phyloP scores from a whole-genome alignment of 1,140 invertebrate genomes.

The Nymphalis io region DNA sequence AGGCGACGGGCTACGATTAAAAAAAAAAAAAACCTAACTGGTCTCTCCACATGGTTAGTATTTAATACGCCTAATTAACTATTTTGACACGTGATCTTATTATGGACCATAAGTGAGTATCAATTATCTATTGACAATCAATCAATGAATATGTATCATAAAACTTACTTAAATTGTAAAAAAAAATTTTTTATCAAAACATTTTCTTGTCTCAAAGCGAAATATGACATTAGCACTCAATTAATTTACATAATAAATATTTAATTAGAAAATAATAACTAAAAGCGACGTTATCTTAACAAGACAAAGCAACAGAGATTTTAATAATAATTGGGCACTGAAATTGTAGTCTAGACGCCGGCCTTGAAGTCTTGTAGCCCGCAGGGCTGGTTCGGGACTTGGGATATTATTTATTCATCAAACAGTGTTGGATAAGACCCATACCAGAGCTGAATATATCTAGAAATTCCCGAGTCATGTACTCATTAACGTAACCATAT shows the following conservation, averaged over 20 bases:
- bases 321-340: conserved; percentile 6
- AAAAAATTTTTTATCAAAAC: no score
- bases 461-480: background rate
- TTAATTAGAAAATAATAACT: background rate
- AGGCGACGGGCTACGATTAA: no score
- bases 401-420: conserved; percentile 15
- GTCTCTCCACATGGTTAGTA: no score
- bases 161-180: no score
- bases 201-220: no score
- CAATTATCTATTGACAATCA: no score
- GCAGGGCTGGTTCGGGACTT: background rate
- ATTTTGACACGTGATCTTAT: no score
- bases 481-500: background rate
- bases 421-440: conserved; percentile 4
- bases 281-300: background rate
- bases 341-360: conserved; percentile 9
- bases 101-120: no score
- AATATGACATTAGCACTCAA: no score
- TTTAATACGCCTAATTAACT: no score
- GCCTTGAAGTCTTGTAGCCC: conserved; percentile 2
- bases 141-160: no score
- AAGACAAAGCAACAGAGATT: conserved; percentile 2
- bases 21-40: no score
- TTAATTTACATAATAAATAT: background rate
- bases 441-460: conserved; percentile 8